These are phyloP conservation scores for Telenomus remus DNA, from an alignment of 1,140 invertebrate species.

Conservation along the genomic window DNA sequence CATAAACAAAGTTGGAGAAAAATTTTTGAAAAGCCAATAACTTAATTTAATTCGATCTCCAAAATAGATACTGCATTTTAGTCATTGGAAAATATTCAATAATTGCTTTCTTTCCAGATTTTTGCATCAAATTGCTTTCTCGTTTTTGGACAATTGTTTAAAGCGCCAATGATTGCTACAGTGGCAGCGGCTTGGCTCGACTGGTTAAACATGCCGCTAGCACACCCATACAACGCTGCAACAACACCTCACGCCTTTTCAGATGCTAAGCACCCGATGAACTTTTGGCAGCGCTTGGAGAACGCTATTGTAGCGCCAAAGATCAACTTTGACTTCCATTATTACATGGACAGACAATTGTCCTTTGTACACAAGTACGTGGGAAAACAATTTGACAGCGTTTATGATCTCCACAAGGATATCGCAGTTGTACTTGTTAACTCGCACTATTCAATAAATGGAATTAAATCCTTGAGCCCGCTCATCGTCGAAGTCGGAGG, in stretches of 20 bases:
- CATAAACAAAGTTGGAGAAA: no score
- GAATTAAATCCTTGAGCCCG: conserved; percentile 72
- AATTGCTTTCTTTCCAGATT: conserved; percentile 36
- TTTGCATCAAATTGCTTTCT: conserved; percentile 72
- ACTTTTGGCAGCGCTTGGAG: conserved; percentile 77
- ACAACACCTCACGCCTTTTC: conserved; percentile 72
- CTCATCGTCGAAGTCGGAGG: conserved; percentile 79
- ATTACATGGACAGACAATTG: conserved; percentile 42
- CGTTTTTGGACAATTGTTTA: conserved; percentile 77
- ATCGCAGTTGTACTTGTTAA: conserved; percentile 76
- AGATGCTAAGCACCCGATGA: conserved; percentile 77
- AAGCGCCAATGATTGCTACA: conserved; percentile 77
- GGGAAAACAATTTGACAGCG: conserved; percentile 61
- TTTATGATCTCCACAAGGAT: conserved; percentile 72
- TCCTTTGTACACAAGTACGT: conserved; percentile 66
- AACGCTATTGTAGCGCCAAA: conserved; percentile 5
- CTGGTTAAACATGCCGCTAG: conserved; percentile 78
- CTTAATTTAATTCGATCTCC: no score
- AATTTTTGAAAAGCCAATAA: no score
- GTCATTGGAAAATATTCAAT: no score
- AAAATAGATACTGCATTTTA: no score
- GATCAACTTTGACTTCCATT: conserved; percentile 36
- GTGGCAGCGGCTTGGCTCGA: conserved; percentile 76
- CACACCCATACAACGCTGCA: conserved; percentile 77
- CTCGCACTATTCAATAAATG: conserved; percentile 75